Base-by-base conservation (phyloP, 2,888 invertebrate genomes). In the Microplitis manilae region DNA sequence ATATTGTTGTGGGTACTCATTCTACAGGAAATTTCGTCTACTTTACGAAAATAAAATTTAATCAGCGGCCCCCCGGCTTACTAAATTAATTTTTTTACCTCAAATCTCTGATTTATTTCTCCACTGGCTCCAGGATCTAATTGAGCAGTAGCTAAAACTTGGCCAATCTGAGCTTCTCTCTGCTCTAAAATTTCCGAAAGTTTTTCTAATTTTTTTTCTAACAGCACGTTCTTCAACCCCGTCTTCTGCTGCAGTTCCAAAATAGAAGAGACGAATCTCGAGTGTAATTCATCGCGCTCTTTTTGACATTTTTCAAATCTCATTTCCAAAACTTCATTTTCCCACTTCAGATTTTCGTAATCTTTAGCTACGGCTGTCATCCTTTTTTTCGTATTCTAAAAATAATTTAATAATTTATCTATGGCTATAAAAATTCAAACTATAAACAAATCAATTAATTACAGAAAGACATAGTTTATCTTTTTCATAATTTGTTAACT, bases 211-310 rank as follows among this genome's bases (percentile, higher is more conserved):
- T 95, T 94, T 85, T 94, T 94, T 87, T 97, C 96, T 71, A 98
- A 90, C 5, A 97, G 90, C 0, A 96, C 94, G 81, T 95, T 96
- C 89, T 96, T 96, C 84, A 96, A 90, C 5, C 96, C 94, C 0
- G 95, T 94, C 87, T 95, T 96, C 88, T 97, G 96, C 87, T 97
- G 97, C 4, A 97, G 93, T 86, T 97, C 97, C 64, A 96, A 91
- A 69, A 98, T 94, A 0, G 96, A 96, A 79, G 94, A 93, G 8
- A 96, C 94, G 89, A 98, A 97, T 86, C 94, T 93, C 4, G 92
- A 90, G 86, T 96, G 95, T 30, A 97, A 89, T 73, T 95, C 94
- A 84, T 97, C 94, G 9, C 96, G 92, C 87, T 98, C 97, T 0
- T 91, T 90, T 81, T 94, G 87, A 69, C 88, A 89, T 86, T 95